These are phyloP conservation scores for Acromyrmex echinatior DNA, from an alignment of 1,140 invertebrate species.

Conservation along the genomic window DNA sequence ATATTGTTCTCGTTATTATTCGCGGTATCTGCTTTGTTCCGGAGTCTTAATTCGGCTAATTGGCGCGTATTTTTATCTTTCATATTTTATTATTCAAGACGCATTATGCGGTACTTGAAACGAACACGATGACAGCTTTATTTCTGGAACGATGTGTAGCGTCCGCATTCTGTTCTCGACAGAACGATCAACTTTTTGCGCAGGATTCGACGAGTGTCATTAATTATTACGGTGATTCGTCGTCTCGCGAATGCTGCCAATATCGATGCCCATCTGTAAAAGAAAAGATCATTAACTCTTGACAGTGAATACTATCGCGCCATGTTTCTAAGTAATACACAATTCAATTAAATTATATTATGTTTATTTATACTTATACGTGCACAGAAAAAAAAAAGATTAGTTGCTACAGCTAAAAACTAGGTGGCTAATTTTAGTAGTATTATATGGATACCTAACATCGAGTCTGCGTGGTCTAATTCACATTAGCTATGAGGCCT, in stretches of 20 bases:
- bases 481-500: too few species aligned
- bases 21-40: not conserved
- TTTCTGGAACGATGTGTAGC: slow-evolving; percentile 66
- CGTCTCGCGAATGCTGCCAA: slow-evolving; percentile 48
- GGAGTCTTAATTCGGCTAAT: slow-evolving; percentile 48
- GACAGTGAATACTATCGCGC: not conserved
- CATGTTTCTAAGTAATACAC: not conserved
- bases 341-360: not conserved
- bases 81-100: slow-evolving; percentile 43
- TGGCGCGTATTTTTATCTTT: slow-evolving; percentile 45
- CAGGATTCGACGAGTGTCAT: slow-evolving; percentile 62
- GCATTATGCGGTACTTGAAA: not conserved
- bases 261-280: slow-evolving; percentile 5
- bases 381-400: too few species aligned
- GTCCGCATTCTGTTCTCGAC: slow-evolving; percentile 69
- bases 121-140: slow-evolving; percentile 66
- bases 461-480: too few species aligned
- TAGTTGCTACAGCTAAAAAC: too few species aligned
- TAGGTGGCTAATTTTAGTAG: too few species aligned
- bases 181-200: slow-evolving; percentile 74
- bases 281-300: not conserved
- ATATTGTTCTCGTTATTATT: slow-evolving; percentile 13
- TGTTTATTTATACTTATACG: not conserved
- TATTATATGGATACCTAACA: too few species aligned
- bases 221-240: slow-evolving; percentile 68